Evolutionary conservation across 2,888 invertebrate genomes (phyloP).

Genomic region (Calameuta filiformis): DNA sequence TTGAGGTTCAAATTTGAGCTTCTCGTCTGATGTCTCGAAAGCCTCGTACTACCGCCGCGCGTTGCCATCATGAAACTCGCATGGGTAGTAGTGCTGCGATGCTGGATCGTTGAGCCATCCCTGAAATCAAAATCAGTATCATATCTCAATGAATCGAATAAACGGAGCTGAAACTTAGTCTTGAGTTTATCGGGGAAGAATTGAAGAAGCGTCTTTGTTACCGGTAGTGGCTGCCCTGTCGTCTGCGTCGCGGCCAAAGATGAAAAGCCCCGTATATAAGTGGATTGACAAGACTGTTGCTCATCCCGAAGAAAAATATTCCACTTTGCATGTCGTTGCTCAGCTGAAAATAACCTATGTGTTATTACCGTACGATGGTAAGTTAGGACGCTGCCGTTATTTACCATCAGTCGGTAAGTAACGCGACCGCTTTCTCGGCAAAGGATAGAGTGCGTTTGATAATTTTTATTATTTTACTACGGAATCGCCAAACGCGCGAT

Average conservation of each 20-base stretch:
- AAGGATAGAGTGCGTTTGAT: too few species aligned
- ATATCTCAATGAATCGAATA: too few species aligned
- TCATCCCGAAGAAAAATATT: slow-evolving; percentile 89
- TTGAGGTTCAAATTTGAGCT: slow-evolving; percentile 18
- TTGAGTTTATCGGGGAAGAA: too few species aligned
- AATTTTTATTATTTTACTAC: too few species aligned
- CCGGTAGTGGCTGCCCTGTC: slow-evolving; percentile 49
- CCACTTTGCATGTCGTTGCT: slow-evolving; percentile 77
- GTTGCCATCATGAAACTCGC: slow-evolving; percentile 32
- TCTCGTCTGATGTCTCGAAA: slow-evolving; percentile 24
- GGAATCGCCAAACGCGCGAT: too few species aligned
- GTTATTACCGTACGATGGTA: too few species aligned
- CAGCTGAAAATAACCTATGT: too few species aligned
- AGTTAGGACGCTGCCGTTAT: too few species aligned
- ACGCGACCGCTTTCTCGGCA: too few species aligned
- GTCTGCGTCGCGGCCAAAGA: slow-evolving; percentile 74
- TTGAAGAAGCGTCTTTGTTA: slow-evolving; percentile 20
- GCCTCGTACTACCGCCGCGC: slow-evolving; percentile 23
- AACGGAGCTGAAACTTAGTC: too few species aligned
- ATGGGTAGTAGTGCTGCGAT: slow-evolving; percentile 45
- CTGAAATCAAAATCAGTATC: slow-evolving; percentile 29
- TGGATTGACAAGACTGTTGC: slow-evolving; percentile 87
- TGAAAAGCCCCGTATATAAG: slow-evolving; percentile 91
- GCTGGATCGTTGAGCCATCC: slow-evolving; percentile 48
- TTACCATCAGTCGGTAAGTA: too few species aligned